Conservation (phyloP, 2,888 invertebrate species). For the Charanyca ferruginea region DNA sequence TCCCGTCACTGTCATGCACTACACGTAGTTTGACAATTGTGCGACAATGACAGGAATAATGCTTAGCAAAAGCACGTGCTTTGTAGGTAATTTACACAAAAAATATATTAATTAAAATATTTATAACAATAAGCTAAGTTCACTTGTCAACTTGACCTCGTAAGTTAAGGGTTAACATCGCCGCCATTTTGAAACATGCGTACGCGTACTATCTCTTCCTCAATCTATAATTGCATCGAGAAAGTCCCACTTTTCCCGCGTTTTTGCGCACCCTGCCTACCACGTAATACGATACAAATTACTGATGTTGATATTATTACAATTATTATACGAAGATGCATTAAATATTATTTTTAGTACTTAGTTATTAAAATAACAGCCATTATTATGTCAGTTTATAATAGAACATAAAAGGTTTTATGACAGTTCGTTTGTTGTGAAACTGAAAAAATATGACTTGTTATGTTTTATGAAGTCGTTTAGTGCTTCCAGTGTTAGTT, state of each 20-base stretch:
- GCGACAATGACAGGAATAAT: too few species aligned
- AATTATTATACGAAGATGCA: constrained; percentile 30
- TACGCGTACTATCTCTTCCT: constrained; percentile 68
- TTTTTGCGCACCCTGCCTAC: constrained; percentile 71
- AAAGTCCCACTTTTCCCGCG: constrained; percentile 74
- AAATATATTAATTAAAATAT: constrained; percentile 6
- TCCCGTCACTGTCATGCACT: too few species aligned
- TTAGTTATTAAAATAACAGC: constrained; percentile 28
- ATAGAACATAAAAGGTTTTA: constrained; percentile 25
- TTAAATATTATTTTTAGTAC: constrained; percentile 13
- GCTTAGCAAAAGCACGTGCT: too few species aligned
- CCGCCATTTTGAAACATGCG: constrained; percentile 67
- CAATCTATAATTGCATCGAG: constrained; percentile 76
- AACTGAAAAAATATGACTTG: constrained; percentile 14
- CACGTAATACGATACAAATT: constrained; percentile 51
- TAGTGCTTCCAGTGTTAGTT: too few species aligned
- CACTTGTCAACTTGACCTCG: constrained; percentile 50
- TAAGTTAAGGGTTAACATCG: constrained; percentile 54
- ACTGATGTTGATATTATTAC: constrained; percentile 30
- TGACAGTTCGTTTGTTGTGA: constrained; percentile 30
- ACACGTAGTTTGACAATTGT: too few species aligned
- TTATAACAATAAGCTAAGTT: constrained; percentile 18
- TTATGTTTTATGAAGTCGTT: constrained; percentile 25
- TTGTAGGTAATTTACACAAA: neutral
- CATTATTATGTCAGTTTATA: constrained; percentile 10